Percentiles rank a stretch among this genome's conserved stretches.
Conservation (phyloP, 2,113 vertebrate genomes). For the Siphamia tubifer region DNA sequence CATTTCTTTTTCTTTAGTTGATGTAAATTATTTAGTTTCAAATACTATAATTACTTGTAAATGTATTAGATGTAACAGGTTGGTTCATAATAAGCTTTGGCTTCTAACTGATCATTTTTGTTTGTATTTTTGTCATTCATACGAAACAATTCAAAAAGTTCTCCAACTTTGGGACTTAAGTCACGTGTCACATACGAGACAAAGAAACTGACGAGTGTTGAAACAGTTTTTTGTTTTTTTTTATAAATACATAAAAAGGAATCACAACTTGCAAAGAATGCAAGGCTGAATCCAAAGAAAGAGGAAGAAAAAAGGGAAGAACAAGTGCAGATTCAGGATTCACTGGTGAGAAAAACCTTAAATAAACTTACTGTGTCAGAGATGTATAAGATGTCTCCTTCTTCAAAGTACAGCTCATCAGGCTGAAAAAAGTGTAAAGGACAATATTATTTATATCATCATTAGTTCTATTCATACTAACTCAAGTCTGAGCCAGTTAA, state of each 20-base stretch:
- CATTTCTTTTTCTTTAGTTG: no score
- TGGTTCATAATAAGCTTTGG: no score
- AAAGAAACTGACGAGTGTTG: neutral
- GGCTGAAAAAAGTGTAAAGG: constrained; percentile 79
- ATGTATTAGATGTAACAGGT: no score
- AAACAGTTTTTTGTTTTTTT: no score
- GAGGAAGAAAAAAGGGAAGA: constrained; percentile 31
- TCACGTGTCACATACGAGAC: neutral
- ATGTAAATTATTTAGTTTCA: no score
- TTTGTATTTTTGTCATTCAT: no score
- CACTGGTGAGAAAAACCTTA: neutral
- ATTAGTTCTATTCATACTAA: no score
- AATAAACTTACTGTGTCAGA: constrained; percentile 89
- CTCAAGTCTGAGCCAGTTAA: no score
- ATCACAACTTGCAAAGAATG: neutral
- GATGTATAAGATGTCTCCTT: constrained; percentile 97
- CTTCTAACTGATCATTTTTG: no score
- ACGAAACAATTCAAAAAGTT: neutral
- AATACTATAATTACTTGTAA: no score
- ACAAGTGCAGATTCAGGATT: neutral
- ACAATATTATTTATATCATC: neutral
- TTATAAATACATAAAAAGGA: neutral
- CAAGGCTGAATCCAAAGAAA: neutral
- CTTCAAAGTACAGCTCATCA: constrained; percentile 97
- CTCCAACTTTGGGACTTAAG: neutral